Evolutionary conservation across 1,140 invertebrate genomes (phyloP), one percentile per base, ranked within the genome.

Genomic region (Vanessa tameamea): DNA sequence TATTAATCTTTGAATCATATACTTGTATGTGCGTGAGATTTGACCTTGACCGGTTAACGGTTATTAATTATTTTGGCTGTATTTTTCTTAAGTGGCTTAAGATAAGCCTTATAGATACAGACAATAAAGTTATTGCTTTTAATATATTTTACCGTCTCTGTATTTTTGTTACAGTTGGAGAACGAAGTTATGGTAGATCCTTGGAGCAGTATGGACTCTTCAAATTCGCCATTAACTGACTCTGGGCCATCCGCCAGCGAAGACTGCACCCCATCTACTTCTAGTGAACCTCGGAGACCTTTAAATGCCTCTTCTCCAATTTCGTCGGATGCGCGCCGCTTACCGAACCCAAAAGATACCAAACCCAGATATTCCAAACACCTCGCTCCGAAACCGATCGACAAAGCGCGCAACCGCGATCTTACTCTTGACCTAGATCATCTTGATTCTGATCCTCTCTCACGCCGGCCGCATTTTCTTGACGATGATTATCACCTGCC

Each of bases 401-500:
- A 92, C 83, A 92, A 91, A 72, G 84, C 85, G 83, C 89, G 89
- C 47, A 85, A 85, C 67, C 83, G 89, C 71, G 85, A 90, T 76
- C 84, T 92, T 23, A 90, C 89, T 2, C 79, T 92, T 43, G 87
- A 90, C 16, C 73, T 92, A 67, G 90, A 92, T 71, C 86, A 86
- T 57, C 73, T 92, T 59, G 88, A 90, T 16, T 75, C 83, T 59
- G 84, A 90, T 47, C 77, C 82, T 53, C 71, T 88, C 13, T 83
- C 92, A 43, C 93, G 92, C 73, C 93, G 93, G 68, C 93, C 93
- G 15, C 94, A 94, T 81, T 95, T 95, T 75, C 86, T 94, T n/a
- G 94, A 95, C 78, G 94, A 95, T 77, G 94, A 94, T 82, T 94
- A 94, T 61, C 92, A 93, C 64, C 89, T 90, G 47, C 93, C 94